Conservation (phyloP, 2,888 invertebrate genomes). For the Hydrotaea diabolus region DNA sequence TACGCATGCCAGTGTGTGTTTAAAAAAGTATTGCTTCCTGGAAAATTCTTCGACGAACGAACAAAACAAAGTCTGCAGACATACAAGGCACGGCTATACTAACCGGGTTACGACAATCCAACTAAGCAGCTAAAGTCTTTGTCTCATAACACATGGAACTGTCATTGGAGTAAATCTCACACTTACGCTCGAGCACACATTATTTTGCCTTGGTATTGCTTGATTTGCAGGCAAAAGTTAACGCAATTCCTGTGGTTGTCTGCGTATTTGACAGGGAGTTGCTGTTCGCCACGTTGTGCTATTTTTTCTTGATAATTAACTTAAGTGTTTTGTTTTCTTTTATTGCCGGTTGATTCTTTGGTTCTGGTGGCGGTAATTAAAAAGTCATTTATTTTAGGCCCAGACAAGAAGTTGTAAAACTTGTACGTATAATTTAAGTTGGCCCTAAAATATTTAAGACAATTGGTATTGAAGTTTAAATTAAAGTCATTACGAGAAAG, state of each 20-base stretch:
- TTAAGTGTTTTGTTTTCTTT: conserved; percentile 1
- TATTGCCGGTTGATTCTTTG: not conserved
- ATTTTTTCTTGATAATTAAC: conserved; percentile 20
- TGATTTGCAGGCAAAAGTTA: not conserved
- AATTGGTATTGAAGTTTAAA: no score
- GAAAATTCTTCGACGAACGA: not conserved
- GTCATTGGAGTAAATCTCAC: not conserved
- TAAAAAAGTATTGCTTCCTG: not conserved
- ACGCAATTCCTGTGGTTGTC: conserved; percentile 2
- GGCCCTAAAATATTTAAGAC: no score
- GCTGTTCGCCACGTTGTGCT: not conserved
- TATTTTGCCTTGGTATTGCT: not conserved
- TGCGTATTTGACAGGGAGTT: not conserved
- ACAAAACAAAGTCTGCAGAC: not conserved
- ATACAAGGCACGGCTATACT: not conserved
- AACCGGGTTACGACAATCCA: not conserved
- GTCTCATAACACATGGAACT: not conserved
- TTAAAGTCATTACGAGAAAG: no score
- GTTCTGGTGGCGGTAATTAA: conserved; percentile 18
- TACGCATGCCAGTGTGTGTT: not conserved
- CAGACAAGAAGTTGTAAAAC: conserved; percentile 15
- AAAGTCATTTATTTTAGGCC: conserved; percentile 14
- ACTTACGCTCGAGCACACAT: not conserved
- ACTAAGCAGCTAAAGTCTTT: not conserved
- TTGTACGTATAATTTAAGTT: no score